Conservation (phyloP, 2,113 vertebrate species). For the Melanotaenia duboulayi region DNA sequence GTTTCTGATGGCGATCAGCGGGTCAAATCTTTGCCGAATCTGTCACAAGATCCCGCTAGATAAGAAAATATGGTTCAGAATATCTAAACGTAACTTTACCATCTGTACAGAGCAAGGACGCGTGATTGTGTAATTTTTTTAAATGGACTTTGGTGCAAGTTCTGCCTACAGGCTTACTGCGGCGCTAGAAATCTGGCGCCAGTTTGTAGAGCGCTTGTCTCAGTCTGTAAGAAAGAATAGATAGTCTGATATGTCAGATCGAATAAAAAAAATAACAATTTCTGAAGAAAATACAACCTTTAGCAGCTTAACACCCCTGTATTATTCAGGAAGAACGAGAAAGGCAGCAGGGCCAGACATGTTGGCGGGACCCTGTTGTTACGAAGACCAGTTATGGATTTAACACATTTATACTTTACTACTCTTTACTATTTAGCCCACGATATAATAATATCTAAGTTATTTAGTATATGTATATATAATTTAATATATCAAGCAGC, state of each 20-base stretch:
- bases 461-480: not conserved
- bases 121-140: not conserved
- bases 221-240: too few relatives aligned
- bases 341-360: not conserved
- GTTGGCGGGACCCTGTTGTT: conserved; percentile 57
- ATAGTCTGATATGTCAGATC: too few relatives aligned
- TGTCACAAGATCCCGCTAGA: rapidly evolving
- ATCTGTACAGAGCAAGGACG: rapidly evolving
- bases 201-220: conserved; percentile 49
- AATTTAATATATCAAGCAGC: not conserved
- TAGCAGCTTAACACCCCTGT: not conserved
- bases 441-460: not conserved
- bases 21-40: not conserved
- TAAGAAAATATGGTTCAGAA: rapidly evolving
- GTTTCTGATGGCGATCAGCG: not conserved
- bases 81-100: rapidly evolving
- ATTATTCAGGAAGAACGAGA: not conserved
- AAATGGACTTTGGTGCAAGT: not conserved
- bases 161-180: not conserved
- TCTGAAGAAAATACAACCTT: rapidly evolving
- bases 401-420: not conserved
- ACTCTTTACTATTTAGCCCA: too few relatives aligned
- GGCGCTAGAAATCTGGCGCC: conserved; percentile 76
- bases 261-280: rapidly evolving
- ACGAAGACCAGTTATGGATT: not conserved